phyloP scores from a whole-genome alignment of 2,113 vertebrate genomes.

The Nycticorax nycticorax region DNA sequence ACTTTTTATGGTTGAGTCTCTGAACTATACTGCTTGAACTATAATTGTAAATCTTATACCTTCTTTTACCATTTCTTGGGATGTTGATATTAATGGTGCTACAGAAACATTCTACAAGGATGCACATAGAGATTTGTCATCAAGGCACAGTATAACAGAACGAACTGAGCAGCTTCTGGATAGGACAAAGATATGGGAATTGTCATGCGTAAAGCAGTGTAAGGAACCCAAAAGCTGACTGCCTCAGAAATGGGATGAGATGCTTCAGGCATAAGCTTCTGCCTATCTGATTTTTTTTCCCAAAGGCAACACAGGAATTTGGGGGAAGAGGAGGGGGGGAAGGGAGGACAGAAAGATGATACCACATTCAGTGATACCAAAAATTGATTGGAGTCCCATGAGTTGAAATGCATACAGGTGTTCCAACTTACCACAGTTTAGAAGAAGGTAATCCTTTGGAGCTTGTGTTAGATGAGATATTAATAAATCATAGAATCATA shows the following conservation, averaged over 20 bases:
- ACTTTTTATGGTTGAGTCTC: neutral
- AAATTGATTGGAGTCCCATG: neutral
- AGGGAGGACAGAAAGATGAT: neutral
- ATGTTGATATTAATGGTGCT: neutral
- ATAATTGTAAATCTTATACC: neutral
- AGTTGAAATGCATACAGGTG: neutral
- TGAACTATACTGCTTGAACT: neutral
- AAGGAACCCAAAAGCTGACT: neutral
- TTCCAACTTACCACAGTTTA: neutral
- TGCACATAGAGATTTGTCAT: neutral
- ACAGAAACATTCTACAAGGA: neutral
- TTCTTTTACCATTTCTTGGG: neutral
- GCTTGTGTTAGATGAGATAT: neutral
- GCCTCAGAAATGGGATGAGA: neutral
- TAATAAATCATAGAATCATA: neutral
- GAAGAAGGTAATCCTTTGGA: neutral
- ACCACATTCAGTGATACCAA: neutral
- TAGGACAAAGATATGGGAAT: neutral
- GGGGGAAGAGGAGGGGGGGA: rapidly evolving
- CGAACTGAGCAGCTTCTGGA: neutral
- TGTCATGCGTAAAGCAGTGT: neutral
- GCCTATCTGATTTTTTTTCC: neutral
- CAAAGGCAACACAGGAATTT: neutral
- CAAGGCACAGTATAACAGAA: neutral
- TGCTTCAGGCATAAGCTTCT: neutral